Evolutionary conservation across 2,797 vertebrate species (phyloP), one percentile per base, ranked within the genome.

Genomic region (Pterois miles): DNA sequence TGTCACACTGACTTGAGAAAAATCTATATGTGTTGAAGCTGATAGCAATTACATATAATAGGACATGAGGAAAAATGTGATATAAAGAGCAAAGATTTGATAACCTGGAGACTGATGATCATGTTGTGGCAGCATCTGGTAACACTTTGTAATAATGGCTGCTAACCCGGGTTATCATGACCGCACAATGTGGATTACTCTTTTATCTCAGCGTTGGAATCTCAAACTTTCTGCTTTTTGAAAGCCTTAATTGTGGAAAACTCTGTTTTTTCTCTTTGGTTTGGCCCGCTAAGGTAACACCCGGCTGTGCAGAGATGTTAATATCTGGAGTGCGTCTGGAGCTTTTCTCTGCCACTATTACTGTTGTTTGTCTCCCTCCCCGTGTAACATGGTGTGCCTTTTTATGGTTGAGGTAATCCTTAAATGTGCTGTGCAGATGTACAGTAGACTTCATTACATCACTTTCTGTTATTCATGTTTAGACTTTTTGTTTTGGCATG

Each of bases 341-440:
- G 75, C 78, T 89, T 92, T 86, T 76, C 75, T 88, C 50, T 63
- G 76, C 84, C 76, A 75, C 83, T 79, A 64, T 82, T 88, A 86
- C 90, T 93, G 88, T 92, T 91, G 87, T 92, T 93, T 93, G 82
- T 91, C 88, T 92, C 63, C 73, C 56, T 54, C 70, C 62, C 81
- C 53, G 73, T 88, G 81, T 84, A 88, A 89, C 87, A 80, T 78
- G 71, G 76, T 79, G 75, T 67, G 82, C 90, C 89, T 93, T 92
- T 88, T 78, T 85, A 81, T 78, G 89, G 84, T 83, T 86, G 90
- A 93, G 80, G 89, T 88, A 82, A 93, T 91, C 54, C 73, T 74
- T 82, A 57, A 94, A 92, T 90, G 90, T 94, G 94, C 84, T 38
- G 48, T 79, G 83, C 93, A 94, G 89, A 92, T 94, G 91, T 88